Base-by-base conservation (phyloP, 2,797 vertebrate species). In the Hybognathus amarus region DNA sequence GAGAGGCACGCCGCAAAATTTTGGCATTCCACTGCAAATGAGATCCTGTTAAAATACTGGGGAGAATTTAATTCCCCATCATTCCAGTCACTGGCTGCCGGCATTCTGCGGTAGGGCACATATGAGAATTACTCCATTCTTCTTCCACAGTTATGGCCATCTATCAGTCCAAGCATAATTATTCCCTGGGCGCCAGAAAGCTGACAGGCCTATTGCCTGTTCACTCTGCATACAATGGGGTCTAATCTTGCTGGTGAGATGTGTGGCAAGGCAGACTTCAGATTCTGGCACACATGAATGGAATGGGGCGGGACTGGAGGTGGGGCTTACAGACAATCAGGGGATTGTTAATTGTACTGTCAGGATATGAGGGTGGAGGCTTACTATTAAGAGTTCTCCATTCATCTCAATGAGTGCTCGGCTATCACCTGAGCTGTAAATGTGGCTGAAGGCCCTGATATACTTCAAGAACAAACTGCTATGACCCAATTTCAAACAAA, bases 121-220 rank as follows among this genome's bases (percentile, higher is more conserved):
- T 89, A 78, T 87, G 89, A 89, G 88, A 91, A 90, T 89, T 85
- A 79, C 73, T 71, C 80, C 77, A 85, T 92, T 91, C 89, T 90
- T 91, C 88, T 85, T 66, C 67, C 71, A 61, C 52, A 76, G 78
- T 88, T 89, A 89, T 90, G 87, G 87, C 84, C 80, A 89, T 90
- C 82, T 85, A 86, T 92, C 91, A 90, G 86, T 83, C 78, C 40
- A 78, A 83, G 71, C 50, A 76, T 85, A 88, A 90, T 89, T 76
- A 89, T 90, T 90, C 87, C 87, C 88, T 88, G 83, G 87, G 88
- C 76, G 89, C 85, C 27, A 79, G 90, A 89, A 91, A 86, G 75
- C 77, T 90, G 89, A 89, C 68, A 75, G 86, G 69, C 87, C 89
- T 79, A 86, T 87, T 2, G 88, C 89, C 88, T 87, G 82, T 87